Evolutionary conservation across 2,888 invertebrate species (phyloP).

Genomic region (Mythimna vitellina): DNA sequence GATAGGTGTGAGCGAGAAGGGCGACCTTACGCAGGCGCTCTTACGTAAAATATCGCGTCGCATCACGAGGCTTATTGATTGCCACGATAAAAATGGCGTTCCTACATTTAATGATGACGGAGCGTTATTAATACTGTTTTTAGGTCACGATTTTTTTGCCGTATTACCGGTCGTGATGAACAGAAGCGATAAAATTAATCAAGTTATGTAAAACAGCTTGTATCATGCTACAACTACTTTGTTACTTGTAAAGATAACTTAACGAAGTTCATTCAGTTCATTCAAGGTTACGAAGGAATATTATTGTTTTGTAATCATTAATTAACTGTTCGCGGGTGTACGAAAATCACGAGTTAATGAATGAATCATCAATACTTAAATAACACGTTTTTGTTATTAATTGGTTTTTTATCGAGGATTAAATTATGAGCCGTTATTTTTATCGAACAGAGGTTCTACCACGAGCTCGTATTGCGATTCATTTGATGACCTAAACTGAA

Average conservation of each 20-base stretch:
- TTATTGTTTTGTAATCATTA: not conserved
- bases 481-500: no score
- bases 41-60: constrained; percentile 5
- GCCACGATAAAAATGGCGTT: constrained; percentile 19
- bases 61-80: constrained; percentile 4
- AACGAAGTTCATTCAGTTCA: no score
- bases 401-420: not conserved
- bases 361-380: not conserved
- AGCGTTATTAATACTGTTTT: constrained; percentile 15
- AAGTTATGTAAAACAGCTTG: not conserved
- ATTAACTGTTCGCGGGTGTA: not conserved
- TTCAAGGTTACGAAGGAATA: no score
- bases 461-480: no score
- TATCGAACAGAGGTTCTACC: no score
- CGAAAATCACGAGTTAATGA: not conserved
- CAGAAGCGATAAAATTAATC: not conserved
- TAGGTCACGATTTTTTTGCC: constrained; percentile 25
- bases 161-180: not conserved
- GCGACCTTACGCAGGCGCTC: not conserved
- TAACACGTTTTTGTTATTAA: not conserved
- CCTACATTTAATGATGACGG: constrained; percentile 5
- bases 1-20: constrained; percentile 24
- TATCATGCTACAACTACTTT: not conserved
- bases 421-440: not conserved
- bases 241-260: not conserved